A percentile compares a stretch with the other conserved stretches of the same genome.
These are phyloP conservation scores for Lithosia quadra DNA, from an alignment of 2,888 invertebrate species.

Conservation along the genomic window DNA sequence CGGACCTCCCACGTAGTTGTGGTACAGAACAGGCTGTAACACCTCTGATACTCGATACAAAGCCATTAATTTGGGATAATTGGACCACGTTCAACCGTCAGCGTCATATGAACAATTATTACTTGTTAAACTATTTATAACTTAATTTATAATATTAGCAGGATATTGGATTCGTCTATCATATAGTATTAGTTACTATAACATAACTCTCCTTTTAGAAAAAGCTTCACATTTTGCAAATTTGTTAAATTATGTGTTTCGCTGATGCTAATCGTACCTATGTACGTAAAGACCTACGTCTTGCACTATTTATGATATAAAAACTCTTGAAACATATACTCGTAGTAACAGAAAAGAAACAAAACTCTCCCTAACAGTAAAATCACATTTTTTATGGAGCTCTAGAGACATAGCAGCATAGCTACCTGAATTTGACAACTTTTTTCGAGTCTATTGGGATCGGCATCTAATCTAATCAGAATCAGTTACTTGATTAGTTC, in stretches of 20 bases:
- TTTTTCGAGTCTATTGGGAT: background rate
- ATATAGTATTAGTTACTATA: background rate
- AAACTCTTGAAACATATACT: background rate
- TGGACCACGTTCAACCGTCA: conserved; percentile 59
- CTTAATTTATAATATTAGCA: background rate
- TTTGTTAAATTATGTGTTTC: background rate
- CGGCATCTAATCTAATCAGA: background rate
- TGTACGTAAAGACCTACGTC: too few species aligned
- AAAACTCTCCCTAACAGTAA: background rate
- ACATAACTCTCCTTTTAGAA: background rate
- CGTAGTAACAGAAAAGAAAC: background rate
- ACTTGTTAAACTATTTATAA: conserved; percentile 1
- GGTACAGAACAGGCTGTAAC: conserved; percentile 43
- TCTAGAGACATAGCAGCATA: background rate
- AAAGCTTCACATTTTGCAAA: background rate
- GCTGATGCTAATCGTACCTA: too few species aligned
- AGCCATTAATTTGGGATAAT: conserved; percentile 63
- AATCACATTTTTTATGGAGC: background rate
- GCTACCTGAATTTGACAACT: background rate
- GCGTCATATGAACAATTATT: conserved; percentile 26
- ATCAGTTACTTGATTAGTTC: background rate
- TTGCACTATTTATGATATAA: too few species aligned
- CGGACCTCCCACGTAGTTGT: conserved; percentile 70
- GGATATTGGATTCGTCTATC: background rate
- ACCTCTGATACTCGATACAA: conserved; percentile 43